phyloP scores from a whole-genome alignment of 2,888 invertebrate species.

The Drymonia ruficornis region DNA sequence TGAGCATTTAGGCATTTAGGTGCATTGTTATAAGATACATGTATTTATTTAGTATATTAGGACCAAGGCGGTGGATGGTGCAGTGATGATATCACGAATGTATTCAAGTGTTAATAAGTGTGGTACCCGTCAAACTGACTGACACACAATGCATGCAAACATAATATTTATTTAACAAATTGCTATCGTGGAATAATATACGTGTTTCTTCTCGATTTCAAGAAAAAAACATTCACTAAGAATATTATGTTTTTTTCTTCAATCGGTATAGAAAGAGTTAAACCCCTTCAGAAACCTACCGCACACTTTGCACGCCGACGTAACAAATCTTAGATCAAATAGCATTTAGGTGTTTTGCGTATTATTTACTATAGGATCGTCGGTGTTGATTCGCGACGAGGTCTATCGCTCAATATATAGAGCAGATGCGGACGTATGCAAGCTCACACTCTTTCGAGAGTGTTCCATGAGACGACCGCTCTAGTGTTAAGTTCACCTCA shows the following conservation, averaged over 20 bases:
- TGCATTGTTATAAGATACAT: neutral
- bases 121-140: neutral
- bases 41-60: constrained; percentile 14
- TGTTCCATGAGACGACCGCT: constrained; percentile 60
- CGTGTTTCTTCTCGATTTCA: neutral
- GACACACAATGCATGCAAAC: constrained; percentile 4
- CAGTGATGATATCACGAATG: constrained; percentile 4
- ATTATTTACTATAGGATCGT: constrained; percentile 73
- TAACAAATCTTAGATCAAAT: constrained; percentile 68
- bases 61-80: neutral
- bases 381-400: constrained; percentile 60
- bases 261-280: neutral
- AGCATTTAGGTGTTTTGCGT: constrained; percentile 72
- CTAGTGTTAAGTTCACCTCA: constrained; percentile 70
- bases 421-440: constrained; percentile 36
- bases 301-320: constrained; percentile 38
- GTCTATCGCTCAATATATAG: constrained; percentile 65
- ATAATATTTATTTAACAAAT: constrained; percentile 4
- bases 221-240: neutral
- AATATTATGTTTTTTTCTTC: neutral
- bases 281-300: constrained; percentile 27
- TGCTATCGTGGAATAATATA: neutral
- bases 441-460: constrained; percentile 73
- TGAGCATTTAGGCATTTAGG: neutral
- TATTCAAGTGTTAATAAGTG: constrained; percentile 6